Conservation (phyloP, 2,113 vertebrate genomes). For the Hippolais icterina region DNA sequence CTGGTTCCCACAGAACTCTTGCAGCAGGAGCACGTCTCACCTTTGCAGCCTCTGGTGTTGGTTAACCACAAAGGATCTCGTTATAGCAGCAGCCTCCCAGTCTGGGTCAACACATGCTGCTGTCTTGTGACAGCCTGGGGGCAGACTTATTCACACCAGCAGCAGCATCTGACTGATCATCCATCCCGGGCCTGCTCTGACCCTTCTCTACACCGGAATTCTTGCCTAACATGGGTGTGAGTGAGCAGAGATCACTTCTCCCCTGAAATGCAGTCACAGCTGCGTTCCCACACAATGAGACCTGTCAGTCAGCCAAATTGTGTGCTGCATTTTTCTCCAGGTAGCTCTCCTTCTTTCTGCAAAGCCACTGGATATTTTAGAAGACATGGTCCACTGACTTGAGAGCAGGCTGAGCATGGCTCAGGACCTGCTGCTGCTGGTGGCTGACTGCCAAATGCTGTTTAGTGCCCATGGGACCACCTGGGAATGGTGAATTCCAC, state of each 20-base stretch:
- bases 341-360: neutral
- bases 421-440: neutral
- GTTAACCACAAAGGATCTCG: neutral
- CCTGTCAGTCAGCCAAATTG: neutral
- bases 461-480: neutral
- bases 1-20: neutral
- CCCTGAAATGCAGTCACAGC: neutral
- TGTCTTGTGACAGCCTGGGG: neutral
- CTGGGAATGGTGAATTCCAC: neutral
- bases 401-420: neutral
- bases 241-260: neutral
- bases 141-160: neutral
- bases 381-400: neutral
- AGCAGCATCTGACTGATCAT: neutral
- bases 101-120: neutral
- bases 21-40: neutral
- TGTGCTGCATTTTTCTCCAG: neutral
- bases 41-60: neutral
- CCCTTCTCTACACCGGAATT: neutral
- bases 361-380: neutral
- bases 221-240: neutral
- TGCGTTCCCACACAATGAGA: neutral
- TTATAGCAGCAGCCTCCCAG: neutral
- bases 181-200: neutral
- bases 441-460: neutral